phyloP scores from a whole-genome alignment of 2,113 vertebrate genomes.

The Tychaedon coryphoeus region DNA sequence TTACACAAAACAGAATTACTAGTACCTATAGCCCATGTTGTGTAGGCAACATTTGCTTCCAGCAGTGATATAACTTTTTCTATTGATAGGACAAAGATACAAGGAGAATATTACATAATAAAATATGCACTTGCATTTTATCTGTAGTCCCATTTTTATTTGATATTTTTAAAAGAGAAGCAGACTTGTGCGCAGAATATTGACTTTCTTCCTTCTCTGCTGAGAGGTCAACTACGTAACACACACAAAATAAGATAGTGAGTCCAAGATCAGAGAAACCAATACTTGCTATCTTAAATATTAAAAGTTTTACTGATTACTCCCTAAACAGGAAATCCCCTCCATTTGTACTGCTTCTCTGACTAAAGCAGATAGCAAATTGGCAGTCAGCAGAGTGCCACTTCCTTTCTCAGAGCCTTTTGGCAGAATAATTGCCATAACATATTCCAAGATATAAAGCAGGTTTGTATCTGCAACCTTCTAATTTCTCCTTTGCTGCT shows the following conservation, averaged over 20 bases:
- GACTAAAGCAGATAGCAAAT: not conserved
- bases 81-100: not conserved
- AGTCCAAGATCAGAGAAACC: not conserved
- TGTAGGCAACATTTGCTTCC: not conserved
- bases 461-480: not conserved
- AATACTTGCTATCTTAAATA: not conserved
- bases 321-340: not conserved
- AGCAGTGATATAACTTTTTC: not conserved
- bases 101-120: not conserved
- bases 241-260: fast-evolving
- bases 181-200: not conserved
- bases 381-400: not conserved
- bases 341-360: not conserved
- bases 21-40: not conserved
- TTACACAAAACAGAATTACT: not conserved
- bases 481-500: not conserved
- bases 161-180: not conserved
- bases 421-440: not conserved
- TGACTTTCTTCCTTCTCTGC: not conserved
- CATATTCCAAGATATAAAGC: not conserved
- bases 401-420: not conserved
- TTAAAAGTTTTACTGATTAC: not conserved
- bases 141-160: not conserved
- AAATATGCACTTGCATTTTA: not conserved
- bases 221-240: not conserved